Evolutionary conservation across 2,888 invertebrate species (phyloP).

Genomic region (Amphimallon solstitiale): DNA sequence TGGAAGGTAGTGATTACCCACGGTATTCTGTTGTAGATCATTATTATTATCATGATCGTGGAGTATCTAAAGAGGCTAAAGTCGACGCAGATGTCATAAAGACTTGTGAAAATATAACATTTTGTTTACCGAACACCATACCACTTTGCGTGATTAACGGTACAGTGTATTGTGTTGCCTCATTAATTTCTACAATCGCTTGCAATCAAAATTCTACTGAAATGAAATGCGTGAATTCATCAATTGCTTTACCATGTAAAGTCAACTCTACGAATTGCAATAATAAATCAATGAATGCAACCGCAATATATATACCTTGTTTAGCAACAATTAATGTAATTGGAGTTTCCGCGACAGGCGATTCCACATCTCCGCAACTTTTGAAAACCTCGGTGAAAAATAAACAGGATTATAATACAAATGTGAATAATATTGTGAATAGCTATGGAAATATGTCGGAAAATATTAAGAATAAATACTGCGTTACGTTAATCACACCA

Average conservation of each 20-base stretch:
- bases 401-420: no score
- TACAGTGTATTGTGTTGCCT: slow-evolving; percentile 33
- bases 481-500: slow-evolving; percentile 36
- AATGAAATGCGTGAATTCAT: slow-evolving; percentile 28
- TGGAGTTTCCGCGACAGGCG: no score
- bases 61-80: slow-evolving; percentile 32
- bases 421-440: no score
- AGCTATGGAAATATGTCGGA: no score
- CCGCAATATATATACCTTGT: slow-evolving; percentile 30
- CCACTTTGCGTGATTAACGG: slow-evolving; percentile 34
- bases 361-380: no score
- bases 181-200: slow-evolving; percentile 19
- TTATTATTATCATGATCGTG: slow-evolving; percentile 28
- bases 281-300: slow-evolving; percentile 12
- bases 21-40: slow-evolving; percentile 38
- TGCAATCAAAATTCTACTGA: slow-evolving; percentile 29
- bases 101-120: slow-evolving; percentile 29
- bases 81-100: slow-evolving; percentile 22
- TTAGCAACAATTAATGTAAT: slow-evolving; percentile 32
- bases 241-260: slow-evolving; percentile 27
- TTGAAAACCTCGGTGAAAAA: no score
- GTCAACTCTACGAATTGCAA: slow-evolving; percentile 22
- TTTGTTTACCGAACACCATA: slow-evolving; percentile 32
- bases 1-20: no score
- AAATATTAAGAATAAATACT: slow-evolving; percentile 36